Base-by-base conservation (phyloP, 2,888 invertebrate genomes). In the Pristionchus exspectatus region DNA sequence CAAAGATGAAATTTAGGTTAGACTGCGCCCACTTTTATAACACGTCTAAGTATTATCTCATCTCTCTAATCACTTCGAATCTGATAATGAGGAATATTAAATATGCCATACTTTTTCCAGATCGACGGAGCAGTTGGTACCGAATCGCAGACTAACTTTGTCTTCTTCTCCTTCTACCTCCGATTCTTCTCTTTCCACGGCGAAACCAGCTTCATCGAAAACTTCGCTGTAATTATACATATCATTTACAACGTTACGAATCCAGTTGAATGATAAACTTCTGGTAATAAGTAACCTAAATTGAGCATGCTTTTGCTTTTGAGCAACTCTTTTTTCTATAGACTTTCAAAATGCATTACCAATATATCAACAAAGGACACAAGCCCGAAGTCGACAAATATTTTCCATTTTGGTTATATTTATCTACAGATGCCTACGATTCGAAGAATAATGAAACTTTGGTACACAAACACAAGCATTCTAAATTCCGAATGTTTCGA, bases 201-300 rank as follows among this genome's bases (percentile, higher is more conserved):
- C 74, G 21, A 88, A 74, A 16, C 91, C 92, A 30, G 85, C 74
- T 90, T 91, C 90, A 12, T 90, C 86, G 90, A 92, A 92, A 2
- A 92, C 72, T 10, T 90, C 88, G 56, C 92, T 92, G 88, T 24
- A n/a, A 27, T 66, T 9, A 66, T 12, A 50, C 44, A 50, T 50
- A 50, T 66, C 77, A 10, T 2, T 38, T 24, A 44, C 27, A 44
- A 24, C 38, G 38, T 38, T 44, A 38, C 14, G 2, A 30, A 77
- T 77, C 18, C 44, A 10, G 44, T 50, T 50, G 1, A 50, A 50
- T 14, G 72, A 72, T 18, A 27, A 9, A 74, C n/a, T 27, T 74
- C 33, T 74, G 74, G 30, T 33, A 30, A 7, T 74, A 18, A 21
- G 18, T 16, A 74, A 33, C 18, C 33, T 3, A 18, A 33, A n/a